Percentiles rank a stretch among this genome's conserved stretches.
These are phyloP conservation scores for Dascillus cervinus DNA, from an alignment of 2,888 invertebrate genomes.

Conservation along the genomic window DNA sequence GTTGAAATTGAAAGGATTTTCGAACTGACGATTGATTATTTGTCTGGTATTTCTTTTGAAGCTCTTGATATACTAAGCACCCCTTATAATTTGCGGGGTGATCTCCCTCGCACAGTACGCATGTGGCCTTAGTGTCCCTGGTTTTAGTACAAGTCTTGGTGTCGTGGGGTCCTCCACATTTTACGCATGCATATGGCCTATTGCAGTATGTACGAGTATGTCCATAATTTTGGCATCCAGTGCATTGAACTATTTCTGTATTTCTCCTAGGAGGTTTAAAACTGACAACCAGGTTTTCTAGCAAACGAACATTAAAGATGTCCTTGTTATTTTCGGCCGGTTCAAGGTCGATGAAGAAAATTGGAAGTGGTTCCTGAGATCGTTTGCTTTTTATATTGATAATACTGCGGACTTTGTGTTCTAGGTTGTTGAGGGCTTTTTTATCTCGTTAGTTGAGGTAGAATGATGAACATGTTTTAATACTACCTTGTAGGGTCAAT, in stretches of 20 bases:
- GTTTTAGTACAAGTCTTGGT: too few relatives aligned
- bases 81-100: too few relatives aligned
- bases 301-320: slow-evolving; percentile 10
- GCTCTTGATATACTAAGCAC: too few relatives aligned
- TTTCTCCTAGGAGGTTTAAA: slow-evolving; percentile 3
- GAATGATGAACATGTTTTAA: slow-evolving; percentile 7
- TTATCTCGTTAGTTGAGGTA: slow-evolving; percentile 8
- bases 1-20: slow-evolving; percentile 1
- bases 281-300: slow-evolving; percentile 1
- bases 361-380: slow-evolving; percentile 13
- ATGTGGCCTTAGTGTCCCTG: too few relatives aligned
- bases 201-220: slow-evolving; percentile 2
- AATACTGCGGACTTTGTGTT: slow-evolving; percentile 13
- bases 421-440: slow-evolving; percentile 9
- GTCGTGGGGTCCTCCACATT: slow-evolving; percentile 3
- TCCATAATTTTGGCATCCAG: slow-evolving; percentile 1
- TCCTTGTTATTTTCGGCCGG: slow-evolving; percentile 13
- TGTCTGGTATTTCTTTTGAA: slow-evolving; percentile 1
- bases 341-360: slow-evolving; percentile 16
- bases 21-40: slow-evolving; percentile 1
- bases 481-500: slow-evolving; percentile 4
- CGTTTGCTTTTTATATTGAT: slow-evolving; percentile 10
- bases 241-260: slow-evolving; percentile 1
- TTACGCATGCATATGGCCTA: slow-evolving; percentile 1
- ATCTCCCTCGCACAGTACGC: too few relatives aligned